Evolutionary conservation across 1,140 invertebrate species (phyloP), one percentile per base, ranked within the genome.

Genomic region (Macrobrachium nipponense): DNA sequence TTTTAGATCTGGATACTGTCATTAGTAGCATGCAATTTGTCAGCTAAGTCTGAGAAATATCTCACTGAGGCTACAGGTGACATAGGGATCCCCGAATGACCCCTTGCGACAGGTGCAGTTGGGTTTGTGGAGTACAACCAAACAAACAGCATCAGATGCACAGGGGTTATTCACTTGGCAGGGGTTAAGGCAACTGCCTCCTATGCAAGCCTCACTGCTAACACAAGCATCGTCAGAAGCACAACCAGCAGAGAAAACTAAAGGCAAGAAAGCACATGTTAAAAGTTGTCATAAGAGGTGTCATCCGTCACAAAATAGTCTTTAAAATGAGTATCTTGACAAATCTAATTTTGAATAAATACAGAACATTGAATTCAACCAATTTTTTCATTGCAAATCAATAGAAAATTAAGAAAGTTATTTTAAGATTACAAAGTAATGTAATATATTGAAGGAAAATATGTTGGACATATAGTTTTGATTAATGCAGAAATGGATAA

Each of bases 221-320:
- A 94, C 93, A 91, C 96, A 97, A 89, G 97, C 96, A 89, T 94
- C 93, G 92, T 97, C 94, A 89, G 92, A 94, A 90, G 93, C 93
- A 93, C 96, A 97, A 94, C 60, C 78, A 20, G 23, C 78, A 8
- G 78, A 43, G n/a, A 62, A 27, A 43, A 80, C 78, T 80, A 62
- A 36, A 36, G 78, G 23, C 36, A 14, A 44, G 51, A 43, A 43
- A 17, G 44, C 17, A 36, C 8, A 7, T 4, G n/a, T 23, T 43
- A 36, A 20, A 73, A 73, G 27, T 5, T 23, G 51, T 51, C 51
- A 51, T 51, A 51, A 51, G 27, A 36, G 27, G 12, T 51, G 51
- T 51, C 51, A 12, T 51, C 51, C 3, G 51, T 51, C 8, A 51
- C 8, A 51, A 51, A 51, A 7, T 6, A 51, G 7, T 2, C 51